Base-by-base conservation (phyloP, 2,113 vertebrate genomes). In the Forbesichthys agassizii region DNA sequence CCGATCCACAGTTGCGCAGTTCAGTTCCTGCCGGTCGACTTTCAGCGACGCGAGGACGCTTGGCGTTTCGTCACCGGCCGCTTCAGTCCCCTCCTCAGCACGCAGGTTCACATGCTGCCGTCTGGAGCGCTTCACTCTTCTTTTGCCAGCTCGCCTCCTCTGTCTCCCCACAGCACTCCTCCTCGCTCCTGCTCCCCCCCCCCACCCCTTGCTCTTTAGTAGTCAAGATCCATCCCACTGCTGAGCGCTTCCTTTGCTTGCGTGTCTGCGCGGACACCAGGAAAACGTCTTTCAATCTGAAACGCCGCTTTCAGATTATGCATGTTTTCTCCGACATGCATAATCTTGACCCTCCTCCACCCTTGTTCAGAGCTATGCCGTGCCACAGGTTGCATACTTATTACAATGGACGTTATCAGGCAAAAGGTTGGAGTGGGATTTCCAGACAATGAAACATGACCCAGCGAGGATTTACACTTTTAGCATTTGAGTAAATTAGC, bases 181-280 rank as follows among this genome's bases (percentile, higher is more conserved):
- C 69, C 59, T 27, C 64, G 71, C 11, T 54, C 68, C 42, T 69
- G 66, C 72, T 75, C 48, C 80, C 75, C 66, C 8, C 84, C 84
- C 82, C 59, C 88, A 69, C 65, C 84, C 76, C 85, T 74, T 64
- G 78, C 93, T 94, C 90, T 92, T 94, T 94, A 94, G 93, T 93
- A 94, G 93, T 94, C 93, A 93, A 91, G 88, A 92, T 92, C 86
- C 93, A 94, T 94, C 92, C 91, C 90, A 92, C 92, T 93, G 92
- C 93, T 85, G 92, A 92, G 88, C 85, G 88, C 87, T 86, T 90
- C 89, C 88, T 91, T 87, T 87, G 88, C 86, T 88, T 87, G 84
- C 75, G 87, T 84, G 86, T 85, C 81, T 88, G 74, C 77, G 79
- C 86, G 86, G 27, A 27, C 79, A 81, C 81, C 84, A n/a, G 64